These are phyloP conservation scores for Gortyna flavago DNA, from an alignment of 2,888 invertebrate genomes.

Conservation along the genomic window DNA sequence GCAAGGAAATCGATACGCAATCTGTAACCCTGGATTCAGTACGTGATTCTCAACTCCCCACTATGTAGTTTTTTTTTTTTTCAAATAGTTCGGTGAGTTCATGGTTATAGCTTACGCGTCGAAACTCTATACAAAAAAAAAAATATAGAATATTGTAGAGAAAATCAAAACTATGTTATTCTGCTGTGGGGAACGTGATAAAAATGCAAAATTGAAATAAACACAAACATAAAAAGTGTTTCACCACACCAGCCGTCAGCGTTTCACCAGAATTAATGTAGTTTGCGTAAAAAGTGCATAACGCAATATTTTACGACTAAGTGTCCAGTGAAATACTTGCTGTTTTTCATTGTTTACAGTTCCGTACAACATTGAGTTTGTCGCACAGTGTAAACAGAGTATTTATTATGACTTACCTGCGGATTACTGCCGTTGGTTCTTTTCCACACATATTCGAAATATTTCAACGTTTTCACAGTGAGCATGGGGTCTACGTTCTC, in stretches of 20 bases:
- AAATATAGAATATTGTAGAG: constrained; percentile 1
- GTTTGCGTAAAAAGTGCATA: constrained; percentile 52
- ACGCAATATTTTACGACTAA: constrained; percentile 50
- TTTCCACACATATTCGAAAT: constrained; percentile 89
- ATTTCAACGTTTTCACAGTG: constrained; percentile 84
- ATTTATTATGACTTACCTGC: constrained; percentile 76
- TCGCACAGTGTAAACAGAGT: background rate
- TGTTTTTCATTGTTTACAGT: constrained; percentile 46
- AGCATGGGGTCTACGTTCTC: constrained; percentile 84
- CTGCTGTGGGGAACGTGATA: constrained; percentile 21
- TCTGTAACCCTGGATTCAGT: no score
- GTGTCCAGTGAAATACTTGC: constrained; percentile 44
- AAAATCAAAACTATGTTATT: constrained; percentile 17
- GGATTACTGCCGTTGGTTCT: constrained; percentile 88
- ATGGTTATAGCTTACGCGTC: background rate
- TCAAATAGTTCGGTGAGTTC: background rate
- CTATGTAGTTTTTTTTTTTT: background rate
- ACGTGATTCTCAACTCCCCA: no score
- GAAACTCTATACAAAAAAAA: background rate
- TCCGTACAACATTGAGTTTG: constrained; percentile 21
- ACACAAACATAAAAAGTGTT: constrained; percentile 46
- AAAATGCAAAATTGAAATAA: constrained; percentile 54
- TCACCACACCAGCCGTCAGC: constrained; percentile 51
- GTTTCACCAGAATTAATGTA: constrained; percentile 55
- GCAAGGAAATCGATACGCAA: background rate